These are phyloP conservation scores for Daubentonia madagascariensis DNA, from an alignment of 2,113 vertebrate species.

Conservation along the genomic window DNA sequence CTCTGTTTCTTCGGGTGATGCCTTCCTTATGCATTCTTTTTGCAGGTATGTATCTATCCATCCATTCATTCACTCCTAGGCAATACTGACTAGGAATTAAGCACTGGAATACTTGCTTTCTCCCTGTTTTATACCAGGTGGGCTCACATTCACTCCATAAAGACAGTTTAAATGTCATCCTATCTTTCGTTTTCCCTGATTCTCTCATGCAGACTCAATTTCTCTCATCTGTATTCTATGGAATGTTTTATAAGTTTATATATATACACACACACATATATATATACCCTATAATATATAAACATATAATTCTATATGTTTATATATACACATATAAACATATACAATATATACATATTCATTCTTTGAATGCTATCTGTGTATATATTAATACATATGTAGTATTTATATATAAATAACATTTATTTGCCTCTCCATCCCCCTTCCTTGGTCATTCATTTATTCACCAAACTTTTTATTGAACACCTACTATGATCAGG, in stretches of 20 bases:
- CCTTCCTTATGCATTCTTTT: background rate
- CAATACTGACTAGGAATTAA: background rate
- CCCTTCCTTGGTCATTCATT: background rate
- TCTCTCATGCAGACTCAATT: background rate
- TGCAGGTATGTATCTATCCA: background rate
- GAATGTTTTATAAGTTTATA: background rate
- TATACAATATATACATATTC: background rate
- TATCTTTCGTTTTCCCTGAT: background rate
- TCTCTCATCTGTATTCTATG: background rate
- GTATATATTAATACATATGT: background rate
- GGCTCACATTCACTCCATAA: background rate
- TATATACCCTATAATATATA: background rate
- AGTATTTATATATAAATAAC: background rate
- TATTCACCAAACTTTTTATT: background rate
- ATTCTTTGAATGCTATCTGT: background rate
- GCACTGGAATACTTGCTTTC: background rate
- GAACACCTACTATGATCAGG: background rate
- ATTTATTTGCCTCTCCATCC: background rate
- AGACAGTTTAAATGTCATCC: background rate
- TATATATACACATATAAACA: background rate
- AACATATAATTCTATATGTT: background rate
- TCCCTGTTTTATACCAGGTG: background rate
- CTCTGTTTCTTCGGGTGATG: background rate
- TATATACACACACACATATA: background rate
- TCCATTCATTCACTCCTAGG: background rate